phyloP scores from a whole-genome alignment of 2,113 vertebrate species.

The Sardina pilchardus region DNA sequence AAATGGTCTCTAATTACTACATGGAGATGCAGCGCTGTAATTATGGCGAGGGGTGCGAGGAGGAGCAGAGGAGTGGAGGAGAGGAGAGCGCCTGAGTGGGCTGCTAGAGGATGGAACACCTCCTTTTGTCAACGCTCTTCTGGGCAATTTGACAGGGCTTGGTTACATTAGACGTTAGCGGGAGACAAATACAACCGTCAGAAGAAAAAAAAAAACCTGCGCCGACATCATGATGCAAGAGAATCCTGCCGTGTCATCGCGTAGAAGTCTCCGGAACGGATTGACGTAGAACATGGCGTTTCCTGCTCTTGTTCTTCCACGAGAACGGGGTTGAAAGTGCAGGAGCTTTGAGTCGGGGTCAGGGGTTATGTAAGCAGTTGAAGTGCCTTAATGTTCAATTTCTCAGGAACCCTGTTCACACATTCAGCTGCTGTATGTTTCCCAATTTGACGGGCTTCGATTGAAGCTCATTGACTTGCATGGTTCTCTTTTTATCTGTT shows the following conservation, averaged over 20 bases:
- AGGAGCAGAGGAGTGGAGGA: not conserved
- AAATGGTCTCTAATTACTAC: conserved; percentile 16
- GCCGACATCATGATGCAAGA: not conserved
- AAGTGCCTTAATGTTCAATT: not conserved
- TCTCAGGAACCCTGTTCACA: not conserved
- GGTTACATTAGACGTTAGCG: not conserved
- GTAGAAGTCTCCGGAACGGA: not conserved
- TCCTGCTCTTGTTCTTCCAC: no score
- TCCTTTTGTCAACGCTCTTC: not conserved
- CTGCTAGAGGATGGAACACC: not conserved
- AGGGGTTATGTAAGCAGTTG: not conserved
- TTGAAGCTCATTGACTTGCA: not conserved
- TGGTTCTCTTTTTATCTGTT: no score
- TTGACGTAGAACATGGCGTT: not conserved
- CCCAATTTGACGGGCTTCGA: not conserved
- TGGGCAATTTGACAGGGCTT: not conserved
- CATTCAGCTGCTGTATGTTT: not conserved
- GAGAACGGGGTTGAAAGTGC: not conserved
- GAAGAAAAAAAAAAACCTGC: not conserved
- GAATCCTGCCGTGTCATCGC: not conserved
- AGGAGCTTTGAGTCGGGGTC: not conserved
- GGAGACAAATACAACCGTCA: not conserved
- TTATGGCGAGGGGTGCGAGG: not conserved
- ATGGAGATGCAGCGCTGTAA: not conserved
- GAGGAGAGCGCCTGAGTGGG: not conserved